phyloP scores from a whole-genome alignment of 2,888 invertebrate genomes.

The Agriopis aurantiaria region DNA sequence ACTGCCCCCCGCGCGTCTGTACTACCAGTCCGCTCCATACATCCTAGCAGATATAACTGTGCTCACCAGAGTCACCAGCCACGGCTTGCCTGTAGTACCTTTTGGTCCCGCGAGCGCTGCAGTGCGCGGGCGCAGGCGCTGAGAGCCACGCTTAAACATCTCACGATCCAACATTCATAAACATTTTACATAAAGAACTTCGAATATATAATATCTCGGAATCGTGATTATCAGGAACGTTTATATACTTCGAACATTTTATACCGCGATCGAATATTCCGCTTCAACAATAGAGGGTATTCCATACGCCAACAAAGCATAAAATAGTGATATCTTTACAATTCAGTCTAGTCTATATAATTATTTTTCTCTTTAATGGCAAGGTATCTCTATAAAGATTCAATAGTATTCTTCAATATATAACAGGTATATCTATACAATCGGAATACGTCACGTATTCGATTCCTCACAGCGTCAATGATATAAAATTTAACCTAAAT shows the following conservation, averaged over 20 bases:
- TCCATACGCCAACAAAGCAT: conserved; percentile 85
- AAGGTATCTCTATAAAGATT: conserved; percentile 86
- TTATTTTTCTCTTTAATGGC: conserved; percentile 83
- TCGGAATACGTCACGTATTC: conserved; percentile 81
- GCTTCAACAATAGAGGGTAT: conserved; percentile 79
- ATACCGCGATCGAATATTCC: conserved; percentile 69
- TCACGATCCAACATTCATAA: conserved; percentile 71
- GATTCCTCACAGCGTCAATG: conserved; percentile 85
- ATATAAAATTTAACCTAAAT: conserved; percentile 87
- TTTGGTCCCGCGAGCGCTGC: conserved; percentile 16
- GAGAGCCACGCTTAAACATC: conserved; percentile 58
- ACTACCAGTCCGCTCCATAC: not conserved
- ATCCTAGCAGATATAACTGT: not conserved
- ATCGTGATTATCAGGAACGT: conserved; percentile 76
- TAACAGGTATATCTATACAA: conserved; percentile 84
- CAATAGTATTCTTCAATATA: conserved; percentile 84
- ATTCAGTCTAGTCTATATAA: conserved; percentile 86
- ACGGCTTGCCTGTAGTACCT: too few species aligned
- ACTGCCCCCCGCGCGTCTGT: conserved; percentile 20
- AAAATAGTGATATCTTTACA: conserved; percentile 86
- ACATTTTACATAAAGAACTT: conserved; percentile 72
- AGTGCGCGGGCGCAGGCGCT: conserved; percentile 45
- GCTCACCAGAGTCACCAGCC: not conserved
- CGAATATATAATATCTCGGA: conserved; percentile 71
- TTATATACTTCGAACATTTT: conserved; percentile 67